Conservation (phyloP, 2,113 vertebrate species). For the Hystrix brachyura region DNA sequence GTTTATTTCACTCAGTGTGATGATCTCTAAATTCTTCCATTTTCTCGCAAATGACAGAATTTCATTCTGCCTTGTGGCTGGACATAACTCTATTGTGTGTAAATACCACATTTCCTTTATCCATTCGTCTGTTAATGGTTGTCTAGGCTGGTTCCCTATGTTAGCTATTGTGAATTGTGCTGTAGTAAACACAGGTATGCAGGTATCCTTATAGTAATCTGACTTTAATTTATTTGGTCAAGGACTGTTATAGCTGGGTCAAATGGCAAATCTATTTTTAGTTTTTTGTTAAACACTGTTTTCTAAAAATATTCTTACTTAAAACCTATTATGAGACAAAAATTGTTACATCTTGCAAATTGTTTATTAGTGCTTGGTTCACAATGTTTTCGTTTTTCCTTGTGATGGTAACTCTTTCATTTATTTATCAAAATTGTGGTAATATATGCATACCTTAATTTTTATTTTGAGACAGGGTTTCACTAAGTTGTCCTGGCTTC, state of each 20-base stretch:
- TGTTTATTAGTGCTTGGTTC: neutral
- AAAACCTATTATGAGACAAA: neutral
- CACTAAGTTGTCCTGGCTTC: neutral
- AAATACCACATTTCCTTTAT: neutral
- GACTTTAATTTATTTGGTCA: neutral
- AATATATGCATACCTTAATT: neutral
- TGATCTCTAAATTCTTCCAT: neutral
- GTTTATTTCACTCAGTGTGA: neutral
- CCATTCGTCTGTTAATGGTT: neutral
- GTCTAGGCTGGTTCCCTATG: neutral
- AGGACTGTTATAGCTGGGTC: neutral
- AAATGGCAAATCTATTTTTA: neutral
- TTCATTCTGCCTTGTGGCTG: neutral
- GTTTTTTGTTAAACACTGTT: neutral
- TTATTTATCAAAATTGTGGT: constrained; percentile 21
- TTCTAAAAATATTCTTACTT: constrained; percentile 26
- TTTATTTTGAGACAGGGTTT: neutral
- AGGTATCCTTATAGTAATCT: neutral
- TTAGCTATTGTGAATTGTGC: neutral
- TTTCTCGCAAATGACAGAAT: neutral
- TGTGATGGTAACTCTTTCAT: neutral
- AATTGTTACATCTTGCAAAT: neutral
- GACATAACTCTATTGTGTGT: neutral
- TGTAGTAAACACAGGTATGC: neutral
- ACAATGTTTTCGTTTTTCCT: neutral